Conservation (phyloP, 2,888 invertebrate species). For the Epirrhoe tristata region DNA sequence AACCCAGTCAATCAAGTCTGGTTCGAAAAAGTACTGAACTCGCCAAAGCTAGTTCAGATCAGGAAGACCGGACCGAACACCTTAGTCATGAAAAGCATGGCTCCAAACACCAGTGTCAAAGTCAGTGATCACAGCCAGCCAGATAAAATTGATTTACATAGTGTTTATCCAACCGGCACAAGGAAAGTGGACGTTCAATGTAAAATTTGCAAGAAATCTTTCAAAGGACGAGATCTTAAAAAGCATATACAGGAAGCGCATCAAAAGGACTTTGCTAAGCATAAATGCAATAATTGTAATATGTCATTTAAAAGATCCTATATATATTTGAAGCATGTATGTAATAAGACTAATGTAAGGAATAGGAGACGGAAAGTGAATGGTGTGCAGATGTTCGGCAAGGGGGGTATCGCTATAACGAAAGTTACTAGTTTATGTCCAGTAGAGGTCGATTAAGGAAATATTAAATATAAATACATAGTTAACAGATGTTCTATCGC, state of each 20-base stretch:
- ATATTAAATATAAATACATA: no score
- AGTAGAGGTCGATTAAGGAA: slow-evolving; percentile 19
- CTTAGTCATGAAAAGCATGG: slow-evolving; percentile 54
- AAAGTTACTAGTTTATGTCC: slow-evolving; percentile 21
- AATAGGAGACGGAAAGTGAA: background rate
- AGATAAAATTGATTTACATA: slow-evolving; percentile 46
- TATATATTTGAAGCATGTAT: slow-evolving; percentile 43
- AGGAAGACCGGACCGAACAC: slow-evolving; percentile 57
- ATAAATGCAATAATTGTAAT: slow-evolving; percentile 47
- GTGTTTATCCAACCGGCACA: slow-evolving; percentile 34
- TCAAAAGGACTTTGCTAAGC: slow-evolving; percentile 37
- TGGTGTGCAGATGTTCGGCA: slow-evolving; percentile 11
- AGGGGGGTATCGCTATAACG: slow-evolving; percentile 24
- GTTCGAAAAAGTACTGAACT: slow-evolving; percentile 64
- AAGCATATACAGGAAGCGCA: slow-evolving; percentile 46
- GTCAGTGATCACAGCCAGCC: slow-evolving; percentile 40
- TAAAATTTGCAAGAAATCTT: slow-evolving; percentile 35
- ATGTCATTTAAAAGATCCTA: slow-evolving; percentile 44
- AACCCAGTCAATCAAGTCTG: slow-evolving; percentile 65
- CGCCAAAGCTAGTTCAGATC: slow-evolving; percentile 59
- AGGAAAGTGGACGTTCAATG: slow-evolving; percentile 19
- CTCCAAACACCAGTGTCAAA: slow-evolving; percentile 46
- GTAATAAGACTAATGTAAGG: slow-evolving; percentile 17
- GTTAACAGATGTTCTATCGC: no score
- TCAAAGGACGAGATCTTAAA: slow-evolving; percentile 32